Conservation (phyloP, 2,113 vertebrate genomes). For the Xenopus tropicalis region DNA sequence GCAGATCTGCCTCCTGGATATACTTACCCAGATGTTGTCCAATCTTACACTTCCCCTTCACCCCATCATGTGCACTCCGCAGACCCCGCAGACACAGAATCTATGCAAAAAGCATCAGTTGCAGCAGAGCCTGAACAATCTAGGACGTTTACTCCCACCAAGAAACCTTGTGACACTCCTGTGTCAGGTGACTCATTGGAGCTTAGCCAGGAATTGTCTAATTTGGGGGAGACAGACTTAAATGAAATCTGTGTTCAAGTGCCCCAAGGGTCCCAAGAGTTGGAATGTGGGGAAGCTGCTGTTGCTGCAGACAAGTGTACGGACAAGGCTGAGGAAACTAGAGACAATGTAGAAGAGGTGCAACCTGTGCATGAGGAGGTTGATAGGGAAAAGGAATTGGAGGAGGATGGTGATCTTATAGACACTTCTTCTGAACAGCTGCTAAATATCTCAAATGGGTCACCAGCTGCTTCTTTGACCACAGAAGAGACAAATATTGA, state of each 20-base stretch:
- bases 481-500: conserved; percentile 2
- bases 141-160: conserved; percentile 58
- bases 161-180: conserved; percentile 40
- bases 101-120: conserved; percentile 67
- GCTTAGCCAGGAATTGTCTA: conserved; percentile 17
- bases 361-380: conserved; percentile 28
- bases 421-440: conserved; percentile 7
- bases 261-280: conserved; percentile 46
- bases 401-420: background rate
- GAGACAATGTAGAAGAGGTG: background rate
- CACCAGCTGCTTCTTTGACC: conserved; percentile 14
- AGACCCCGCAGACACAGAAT: conserved; percentile 78
- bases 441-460: conserved; percentile 26
- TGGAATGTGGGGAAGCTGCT: conserved; percentile 32
- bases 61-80: conserved; percentile 69
- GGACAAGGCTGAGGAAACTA: conserved; percentile 53
- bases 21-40: conserved; percentile 66
- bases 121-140: conserved; percentile 61
- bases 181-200: conserved; percentile 20
- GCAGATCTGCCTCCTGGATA: conserved; percentile 83
- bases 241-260: conserved; percentile 36
- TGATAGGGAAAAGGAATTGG: conserved; percentile 32
- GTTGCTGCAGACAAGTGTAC: conserved; percentile 18
- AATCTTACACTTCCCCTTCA: conserved; percentile 73
- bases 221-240: conserved; percentile 25